Conservation (phyloP, 2,797 vertebrate genomes). For the Enteromius afrohamiltoni region DNA sequence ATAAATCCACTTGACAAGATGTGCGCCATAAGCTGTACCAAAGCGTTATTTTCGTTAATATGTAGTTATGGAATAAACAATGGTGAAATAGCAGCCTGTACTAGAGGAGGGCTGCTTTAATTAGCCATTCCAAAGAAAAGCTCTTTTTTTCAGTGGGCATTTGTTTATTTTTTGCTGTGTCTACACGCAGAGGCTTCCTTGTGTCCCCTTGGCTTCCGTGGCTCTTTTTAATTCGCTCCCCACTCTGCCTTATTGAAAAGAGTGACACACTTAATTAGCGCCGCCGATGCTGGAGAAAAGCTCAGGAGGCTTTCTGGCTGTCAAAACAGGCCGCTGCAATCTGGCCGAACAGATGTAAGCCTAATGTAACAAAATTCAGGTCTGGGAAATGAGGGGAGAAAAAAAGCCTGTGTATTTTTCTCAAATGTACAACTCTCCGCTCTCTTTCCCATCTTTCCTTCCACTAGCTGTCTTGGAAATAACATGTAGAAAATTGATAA, state of each 20-base stretch:
- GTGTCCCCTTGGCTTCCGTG: conserved; percentile 73
- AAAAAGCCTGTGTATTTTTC: conserved; percentile 63
- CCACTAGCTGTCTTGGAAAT: conserved; percentile 57
- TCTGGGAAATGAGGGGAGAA: conserved; percentile 77
- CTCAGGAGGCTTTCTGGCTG: conserved; percentile 78
- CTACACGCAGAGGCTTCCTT: conserved; percentile 73
- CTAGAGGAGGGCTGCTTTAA: conserved; percentile 69
- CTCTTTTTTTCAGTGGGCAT: conserved; percentile 71
- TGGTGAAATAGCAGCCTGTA: conserved; percentile 47
- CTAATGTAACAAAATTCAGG: conserved; percentile 85
- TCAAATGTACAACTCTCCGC: conserved; percentile 55
- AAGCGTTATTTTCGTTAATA: conserved; percentile 32
- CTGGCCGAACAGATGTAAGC: conserved; percentile 84
- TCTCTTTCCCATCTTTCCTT: conserved; percentile 54
- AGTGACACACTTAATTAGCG: conserved; percentile 85
- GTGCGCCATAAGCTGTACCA: conserved; percentile 11
- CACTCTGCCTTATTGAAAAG: conserved; percentile 72
- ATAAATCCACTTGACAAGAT: conserved; percentile 32
- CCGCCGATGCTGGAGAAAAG: conserved; percentile 73
- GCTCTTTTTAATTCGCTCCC: conserved; percentile 64
- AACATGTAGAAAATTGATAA: conserved; percentile 69
- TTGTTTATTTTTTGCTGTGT: conserved; percentile 79
- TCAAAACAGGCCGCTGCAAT: conserved; percentile 75
- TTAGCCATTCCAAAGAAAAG: conserved; percentile 77
- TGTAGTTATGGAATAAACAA: conserved; percentile 45